These are phyloP conservation scores for Cochlearius cochlearius DNA, from an alignment of 2,113 vertebrate species.

Conservation along the genomic window DNA sequence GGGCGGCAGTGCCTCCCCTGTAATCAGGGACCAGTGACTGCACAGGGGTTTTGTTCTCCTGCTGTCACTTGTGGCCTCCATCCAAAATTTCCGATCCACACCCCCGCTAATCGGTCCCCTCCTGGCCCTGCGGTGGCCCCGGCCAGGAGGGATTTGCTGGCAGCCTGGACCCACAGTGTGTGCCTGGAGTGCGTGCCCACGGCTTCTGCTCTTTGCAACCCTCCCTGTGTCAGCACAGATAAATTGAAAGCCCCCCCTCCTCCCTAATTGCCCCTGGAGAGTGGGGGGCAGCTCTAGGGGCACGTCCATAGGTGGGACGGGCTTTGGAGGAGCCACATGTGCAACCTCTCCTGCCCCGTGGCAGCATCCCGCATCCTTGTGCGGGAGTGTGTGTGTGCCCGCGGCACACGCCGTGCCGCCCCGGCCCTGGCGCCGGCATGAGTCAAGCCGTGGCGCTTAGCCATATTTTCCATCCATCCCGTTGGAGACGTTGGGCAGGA, in stretches of 20 bases:
- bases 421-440: neutral
- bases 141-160: neutral
- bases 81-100: neutral
- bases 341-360: fast-evolving
- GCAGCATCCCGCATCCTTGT: fast-evolving
- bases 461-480: neutral
- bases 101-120: fast-evolving
- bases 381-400: neutral
- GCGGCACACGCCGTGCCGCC: neutral
- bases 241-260: fast-evolving
- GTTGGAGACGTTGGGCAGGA: neutral
- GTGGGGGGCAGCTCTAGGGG: neutral
- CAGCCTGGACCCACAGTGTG: fast-evolving
- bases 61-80: neutral
- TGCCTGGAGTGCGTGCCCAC: neutral
- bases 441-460: neutral
- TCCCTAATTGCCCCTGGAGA: fast-evolving
- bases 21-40: neutral
- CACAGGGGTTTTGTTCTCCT: neutral
- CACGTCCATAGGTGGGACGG: fast-evolving
- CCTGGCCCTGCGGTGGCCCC: neutral
- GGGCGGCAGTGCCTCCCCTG: neutral
- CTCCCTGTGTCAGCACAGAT: neutral
- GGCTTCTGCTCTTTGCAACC: neutral
- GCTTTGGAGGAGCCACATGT: neutral